phyloP scores from a whole-genome alignment of 2,888 invertebrate species.

The Listrodromus nycthemerus region DNA sequence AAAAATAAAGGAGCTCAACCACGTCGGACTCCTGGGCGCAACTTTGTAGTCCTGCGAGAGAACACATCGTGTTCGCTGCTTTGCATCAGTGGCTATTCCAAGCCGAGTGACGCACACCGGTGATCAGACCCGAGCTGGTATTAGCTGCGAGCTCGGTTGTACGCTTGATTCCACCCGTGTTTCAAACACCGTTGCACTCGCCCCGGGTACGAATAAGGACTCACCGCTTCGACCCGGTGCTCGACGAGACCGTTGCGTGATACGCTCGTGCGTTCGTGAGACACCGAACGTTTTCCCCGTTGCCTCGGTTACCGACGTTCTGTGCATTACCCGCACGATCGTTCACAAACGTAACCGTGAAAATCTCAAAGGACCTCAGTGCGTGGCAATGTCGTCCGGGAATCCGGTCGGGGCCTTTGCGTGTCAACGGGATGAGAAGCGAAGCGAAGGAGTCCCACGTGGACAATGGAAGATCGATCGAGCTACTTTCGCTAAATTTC shows the following conservation, averaged over 20 bases:
- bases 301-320: background rate
- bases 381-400: constrained; percentile 31
- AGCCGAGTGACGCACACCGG: constrained; percentile 80
- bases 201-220: constrained; percentile 24
- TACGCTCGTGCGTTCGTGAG: constrained; percentile 24
- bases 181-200: background rate
- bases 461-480: constrained; percentile 58
- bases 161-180: background rate
- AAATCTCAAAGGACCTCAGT: constrained; percentile 11
- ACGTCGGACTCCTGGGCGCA: constrained; percentile 40
- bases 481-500: constrained; percentile 32
- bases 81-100: constrained; percentile 83
- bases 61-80: constrained; percentile 67
- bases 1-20: background rate
- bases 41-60: constrained; percentile 46
- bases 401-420: background rate
- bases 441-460: background rate
- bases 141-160: constrained; percentile 10
- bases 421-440: background rate
- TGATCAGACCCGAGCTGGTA: constrained; percentile 41
- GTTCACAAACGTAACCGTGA: background rate
- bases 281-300: constrained; percentile 5
- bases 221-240: background rate
- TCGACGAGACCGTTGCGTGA: constrained; percentile 34
- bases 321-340: background rate